A percentile compares a stretch with the other conserved stretches of the same genome.
Conservation (phyloP, 53 echinoderm and acorn worm species). For the Zoroaster sp. region DNA sequence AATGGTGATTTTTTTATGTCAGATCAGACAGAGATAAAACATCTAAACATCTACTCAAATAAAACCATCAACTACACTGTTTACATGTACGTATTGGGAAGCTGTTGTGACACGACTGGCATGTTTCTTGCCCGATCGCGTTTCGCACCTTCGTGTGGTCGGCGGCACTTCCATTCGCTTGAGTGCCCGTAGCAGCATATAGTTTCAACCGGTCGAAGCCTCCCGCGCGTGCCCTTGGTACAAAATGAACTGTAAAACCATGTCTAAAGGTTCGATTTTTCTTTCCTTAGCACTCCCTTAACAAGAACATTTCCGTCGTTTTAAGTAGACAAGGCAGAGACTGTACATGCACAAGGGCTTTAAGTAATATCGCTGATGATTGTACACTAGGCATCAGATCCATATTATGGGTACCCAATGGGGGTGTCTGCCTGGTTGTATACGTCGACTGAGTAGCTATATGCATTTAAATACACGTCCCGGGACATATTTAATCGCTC, state of each 20-base stretch:
- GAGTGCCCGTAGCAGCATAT: slow-evolving; percentile 13
- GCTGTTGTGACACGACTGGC: not conserved
- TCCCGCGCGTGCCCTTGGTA: not conserved
- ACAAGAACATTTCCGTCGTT: slow-evolving; percentile 9
- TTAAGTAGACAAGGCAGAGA: slow-evolving; percentile 10
- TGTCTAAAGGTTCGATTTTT: not conserved
- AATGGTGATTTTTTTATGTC: no score
- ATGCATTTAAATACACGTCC: no score
- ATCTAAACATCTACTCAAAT: not conserved
- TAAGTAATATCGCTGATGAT: not conserved
- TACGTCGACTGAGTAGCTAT: no score
- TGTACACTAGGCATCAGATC: slow-evolving; percentile 22
- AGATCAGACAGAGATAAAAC: not conserved
- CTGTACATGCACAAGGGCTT: not conserved
- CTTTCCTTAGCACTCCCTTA: not conserved
- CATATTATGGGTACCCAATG: slow-evolving; percentile 14
- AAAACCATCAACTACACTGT: slow-evolving; percentile 11
- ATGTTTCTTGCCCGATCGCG: not conserved
- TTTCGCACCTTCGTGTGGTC: not conserved
- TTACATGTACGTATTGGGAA: not conserved
- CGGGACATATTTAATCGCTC: no score
- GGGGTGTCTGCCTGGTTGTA: no score
- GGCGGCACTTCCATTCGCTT: not conserved
- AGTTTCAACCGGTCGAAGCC: not conserved
- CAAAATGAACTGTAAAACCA: not conserved